Evolutionary conservation across 2,797 vertebrate species (phyloP).

Genomic region (Crocodylus rhombifer): DNA sequence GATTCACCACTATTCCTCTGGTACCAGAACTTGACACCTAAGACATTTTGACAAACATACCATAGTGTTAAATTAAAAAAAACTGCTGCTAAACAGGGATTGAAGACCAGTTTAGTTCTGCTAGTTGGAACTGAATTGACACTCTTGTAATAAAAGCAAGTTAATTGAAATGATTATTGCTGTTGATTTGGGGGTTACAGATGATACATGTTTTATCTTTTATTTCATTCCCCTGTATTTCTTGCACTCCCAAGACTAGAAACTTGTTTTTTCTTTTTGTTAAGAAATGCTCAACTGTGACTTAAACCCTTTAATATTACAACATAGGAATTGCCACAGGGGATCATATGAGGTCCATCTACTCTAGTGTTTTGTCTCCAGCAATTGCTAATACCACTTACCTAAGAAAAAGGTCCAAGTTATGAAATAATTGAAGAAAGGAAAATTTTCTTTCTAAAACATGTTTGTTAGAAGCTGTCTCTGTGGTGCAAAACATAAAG

Average conservation of each 20-base stretch:
- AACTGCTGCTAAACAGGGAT: background rate
- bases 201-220: too few species aligned
- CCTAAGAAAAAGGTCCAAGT: background rate
- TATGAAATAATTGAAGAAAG: background rate
- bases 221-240: too few species aligned
- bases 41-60: background rate
- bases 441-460: background rate
- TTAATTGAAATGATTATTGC: background rate
- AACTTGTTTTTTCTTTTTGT: background rate
- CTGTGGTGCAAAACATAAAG: background rate
- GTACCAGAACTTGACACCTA: background rate
- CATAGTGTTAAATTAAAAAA: background rate
- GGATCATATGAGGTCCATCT: background rate
- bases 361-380: background rate
- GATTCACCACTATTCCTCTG: accelerated
- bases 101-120: background rate
- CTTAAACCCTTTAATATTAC: background rate
- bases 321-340: background rate
- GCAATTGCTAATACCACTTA: background rate
- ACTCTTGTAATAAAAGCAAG: conserved; percentile 1
- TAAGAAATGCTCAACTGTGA: background rate
- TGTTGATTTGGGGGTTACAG: background rate
- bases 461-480: background rate
- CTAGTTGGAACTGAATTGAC: background rate
- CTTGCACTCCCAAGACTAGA: background rate